These are phyloP conservation scores for Scaptomyza polygonia DNA, from an alignment of 2,888 invertebrate species.

Conservation along the genomic window DNA sequence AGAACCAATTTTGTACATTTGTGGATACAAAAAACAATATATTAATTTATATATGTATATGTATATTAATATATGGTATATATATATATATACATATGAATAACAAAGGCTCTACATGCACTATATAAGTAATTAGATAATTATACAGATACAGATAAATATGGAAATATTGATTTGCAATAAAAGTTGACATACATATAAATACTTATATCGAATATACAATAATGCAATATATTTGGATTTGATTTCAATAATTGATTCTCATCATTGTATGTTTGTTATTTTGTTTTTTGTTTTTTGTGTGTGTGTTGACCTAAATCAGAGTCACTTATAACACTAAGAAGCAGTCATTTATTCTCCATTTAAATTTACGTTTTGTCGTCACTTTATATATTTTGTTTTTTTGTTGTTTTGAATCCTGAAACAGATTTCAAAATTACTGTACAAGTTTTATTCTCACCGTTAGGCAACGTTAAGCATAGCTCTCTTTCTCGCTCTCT, in stretches of 20 bases:
- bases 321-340: slow-evolving; percentile 80
- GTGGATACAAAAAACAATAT: slow-evolving; percentile 50
- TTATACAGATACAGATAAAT: slow-evolving; percentile 43
- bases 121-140: slow-evolving; percentile 53
- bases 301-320: slow-evolving; percentile 68
- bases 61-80: slow-evolving; percentile 22
- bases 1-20: slow-evolving; percentile 79
- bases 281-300: slow-evolving; percentile 6
- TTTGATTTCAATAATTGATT: slow-evolving; percentile 73
- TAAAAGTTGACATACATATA: slow-evolving; percentile 61
- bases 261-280: slow-evolving; percentile 24
- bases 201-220: slow-evolving; percentile 61
- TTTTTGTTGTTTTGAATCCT: slow-evolving; percentile 63
- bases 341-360: slow-evolving; percentile 85
- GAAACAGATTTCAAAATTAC: slow-evolving; percentile 78
- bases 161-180: slow-evolving; percentile 47
- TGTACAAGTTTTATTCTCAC: slow-evolving; percentile 65
- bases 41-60: slow-evolving; percentile 23
- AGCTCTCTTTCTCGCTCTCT: slow-evolving; percentile 21
- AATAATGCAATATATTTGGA: slow-evolving; percentile 74
- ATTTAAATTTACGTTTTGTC: slow-evolving; percentile 81
- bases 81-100: slow-evolving; percentile 26
- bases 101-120: slow-evolving; percentile 74
- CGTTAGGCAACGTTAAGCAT: slow-evolving; percentile 29
- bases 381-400: slow-evolving; percentile 63